A percentile compares a stretch with the other conserved stretches of the same genome.
These are phyloP conservation scores for Gymnogyps californianus DNA, from an alignment of 2,113 vertebrate species.

Conservation along the genomic window DNA sequence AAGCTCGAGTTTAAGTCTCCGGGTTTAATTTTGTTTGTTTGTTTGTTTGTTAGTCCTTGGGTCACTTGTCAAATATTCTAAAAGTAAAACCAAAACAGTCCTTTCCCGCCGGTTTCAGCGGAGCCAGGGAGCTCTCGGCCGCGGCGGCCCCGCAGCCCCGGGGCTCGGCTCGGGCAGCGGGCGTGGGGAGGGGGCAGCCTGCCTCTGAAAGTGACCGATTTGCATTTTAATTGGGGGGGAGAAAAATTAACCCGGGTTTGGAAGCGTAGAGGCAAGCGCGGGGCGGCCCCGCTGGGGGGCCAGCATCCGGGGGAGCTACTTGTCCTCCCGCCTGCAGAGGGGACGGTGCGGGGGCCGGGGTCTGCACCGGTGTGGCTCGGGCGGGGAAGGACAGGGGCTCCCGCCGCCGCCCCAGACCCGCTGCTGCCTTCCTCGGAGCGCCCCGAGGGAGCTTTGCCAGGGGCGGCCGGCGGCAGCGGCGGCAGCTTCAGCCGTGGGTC, in stretches of 20 bases:
- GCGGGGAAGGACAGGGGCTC: neutral
- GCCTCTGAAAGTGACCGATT: neutral
- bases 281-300: neutral
- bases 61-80: neutral
- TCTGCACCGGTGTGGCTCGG: too few relatives aligned
- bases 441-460: neutral
- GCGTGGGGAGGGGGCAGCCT: too few relatives aligned
- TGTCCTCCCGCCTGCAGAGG: neutral
- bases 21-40: too few relatives aligned
- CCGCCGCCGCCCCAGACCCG: too few relatives aligned
- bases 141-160: neutral
- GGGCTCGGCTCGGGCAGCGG: neutral
- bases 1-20: neutral
- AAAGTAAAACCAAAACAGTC: neutral
- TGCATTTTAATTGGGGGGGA: constrained; percentile 25
- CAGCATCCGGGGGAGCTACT: neutral
- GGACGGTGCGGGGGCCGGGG: neutral
- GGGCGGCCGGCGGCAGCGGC: neutral
- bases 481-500: neutral
- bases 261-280: neutral
- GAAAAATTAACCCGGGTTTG: neutral
- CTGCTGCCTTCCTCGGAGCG: neutral
- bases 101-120: neutral
- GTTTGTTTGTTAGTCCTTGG: too few relatives aligned
- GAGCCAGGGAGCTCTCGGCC: neutral